These are phyloP conservation scores for Montipora cactus DNA, from an alignment of 64 coral and sea anemone species.

Conservation along the genomic window DNA sequence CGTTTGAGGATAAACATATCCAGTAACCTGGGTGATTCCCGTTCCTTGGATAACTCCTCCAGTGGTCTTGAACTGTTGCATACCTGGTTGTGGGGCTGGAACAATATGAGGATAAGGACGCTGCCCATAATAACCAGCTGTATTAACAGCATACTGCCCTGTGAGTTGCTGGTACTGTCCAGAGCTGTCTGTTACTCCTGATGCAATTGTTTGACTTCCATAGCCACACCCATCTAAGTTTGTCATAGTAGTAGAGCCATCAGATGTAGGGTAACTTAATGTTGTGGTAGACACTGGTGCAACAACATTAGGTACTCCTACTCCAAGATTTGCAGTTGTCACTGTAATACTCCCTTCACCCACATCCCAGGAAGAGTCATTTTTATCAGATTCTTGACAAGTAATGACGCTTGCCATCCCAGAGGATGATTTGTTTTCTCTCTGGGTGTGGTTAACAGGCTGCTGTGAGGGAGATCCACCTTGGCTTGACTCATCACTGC, in stretches of 20 bases:
- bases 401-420: conserved; percentile 55
- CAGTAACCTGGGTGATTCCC: conserved; percentile 65
- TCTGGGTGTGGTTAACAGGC: conserved; percentile 34
- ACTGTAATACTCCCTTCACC: conserved; percentile 56
- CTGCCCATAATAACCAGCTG: conserved; percentile 84
- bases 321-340: conserved; percentile 68
- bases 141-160: conserved; percentile 78
- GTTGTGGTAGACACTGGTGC: conserved; percentile 81
- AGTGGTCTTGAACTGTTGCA: conserved; percentile 71
- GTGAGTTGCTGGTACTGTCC: conserved; percentile 72
- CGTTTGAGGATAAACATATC: conserved; percentile 77
- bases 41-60: conserved; percentile 93
- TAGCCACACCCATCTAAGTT: conserved; percentile 90
- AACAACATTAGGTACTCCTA: conserved; percentile 75
- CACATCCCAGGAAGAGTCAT: conserved; percentile 69
- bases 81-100: conserved; percentile 62
- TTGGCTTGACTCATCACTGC: conserved; percentile 65
- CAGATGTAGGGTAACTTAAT: conserved; percentile 79
- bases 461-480: conserved; percentile 49
- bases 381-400: conserved; percentile 54
- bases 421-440: conserved; percentile 31
- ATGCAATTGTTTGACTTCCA: conserved; percentile 62
- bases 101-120: conserved; percentile 95
- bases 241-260: conserved; percentile 81
- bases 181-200: conserved; percentile 69